Percentiles rank a stretch among this genome's conserved stretches.
Evolutionary conservation across 2,888 invertebrate species (phyloP).

Genomic region (Orthosia incerta): DNA sequence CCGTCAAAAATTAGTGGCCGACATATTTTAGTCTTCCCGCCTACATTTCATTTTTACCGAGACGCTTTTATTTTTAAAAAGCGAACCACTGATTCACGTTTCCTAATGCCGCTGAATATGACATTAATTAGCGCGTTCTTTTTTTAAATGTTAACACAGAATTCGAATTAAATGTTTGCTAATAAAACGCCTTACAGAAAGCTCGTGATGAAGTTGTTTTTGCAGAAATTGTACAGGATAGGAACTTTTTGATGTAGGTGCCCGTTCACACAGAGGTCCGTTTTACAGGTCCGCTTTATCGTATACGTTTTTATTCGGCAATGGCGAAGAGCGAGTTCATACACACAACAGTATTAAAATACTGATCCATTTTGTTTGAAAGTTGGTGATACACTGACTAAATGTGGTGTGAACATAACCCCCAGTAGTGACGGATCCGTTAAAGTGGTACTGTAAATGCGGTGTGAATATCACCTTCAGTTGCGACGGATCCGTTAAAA

Average conservation of each 20-base stretch:
- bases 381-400: too few species aligned
- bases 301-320: too few species aligned
- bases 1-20: conserved; percentile 60
- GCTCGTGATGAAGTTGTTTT: not conserved
- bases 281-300: too few species aligned
- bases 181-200: conserved; percentile 11
- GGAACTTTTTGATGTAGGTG: not conserved
- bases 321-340: too few species aligned
- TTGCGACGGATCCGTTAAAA: too few species aligned
- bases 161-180: conserved; percentile 22
- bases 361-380: too few species aligned
- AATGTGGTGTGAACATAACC: too few species aligned
- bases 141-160: conserved; percentile 47
- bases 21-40: conserved; percentile 65
- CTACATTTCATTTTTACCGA: conserved; percentile 62
- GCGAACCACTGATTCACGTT: conserved; percentile 64
- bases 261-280: too few species aligned
- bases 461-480: too few species aligned
- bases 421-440: too few species aligned
- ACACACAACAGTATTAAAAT: too few species aligned
- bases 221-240: not conserved
- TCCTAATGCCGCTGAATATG: conserved; percentile 62
- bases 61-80: conserved; percentile 64
- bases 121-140: conserved; percentile 64
- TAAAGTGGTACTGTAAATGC: too few species aligned